Conservation (phyloP, 2,113 vertebrate genomes). For the Triplophysa dalaica region DNA sequence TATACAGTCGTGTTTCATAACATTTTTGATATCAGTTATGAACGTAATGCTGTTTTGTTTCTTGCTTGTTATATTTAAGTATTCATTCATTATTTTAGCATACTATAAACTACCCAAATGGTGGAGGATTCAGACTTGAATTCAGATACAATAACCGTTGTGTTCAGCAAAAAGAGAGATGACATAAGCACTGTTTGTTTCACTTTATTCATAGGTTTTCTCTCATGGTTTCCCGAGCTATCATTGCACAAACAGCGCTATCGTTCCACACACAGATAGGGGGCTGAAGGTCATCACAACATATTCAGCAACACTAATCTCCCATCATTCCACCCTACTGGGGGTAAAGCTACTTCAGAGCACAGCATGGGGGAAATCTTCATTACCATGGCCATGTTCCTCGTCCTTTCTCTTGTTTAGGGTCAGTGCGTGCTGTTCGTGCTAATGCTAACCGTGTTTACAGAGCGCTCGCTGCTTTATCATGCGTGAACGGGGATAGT, state of each 20-base stretch:
- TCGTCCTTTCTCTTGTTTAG: conserved; percentile 62
- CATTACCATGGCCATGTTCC: conserved; percentile 66
- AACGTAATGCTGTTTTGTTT: no score
- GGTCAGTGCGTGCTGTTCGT: conserved; percentile 42
- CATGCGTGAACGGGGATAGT: conserved; percentile 59
- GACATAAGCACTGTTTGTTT: conserved; percentile 27
- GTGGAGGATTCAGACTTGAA: no score
- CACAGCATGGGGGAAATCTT: conserved; percentile 52
- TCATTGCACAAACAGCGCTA: conserved; percentile 4
- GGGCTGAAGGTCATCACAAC: conserved; percentile 28
- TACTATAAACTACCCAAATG: no score
- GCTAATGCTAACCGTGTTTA: conserved; percentile 67
- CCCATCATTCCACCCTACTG: conserved; percentile 3
- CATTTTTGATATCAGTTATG: no score
- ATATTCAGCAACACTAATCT: conserved; percentile 40
- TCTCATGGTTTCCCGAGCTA: conserved; percentile 11
- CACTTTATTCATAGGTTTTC: conserved; percentile 21
- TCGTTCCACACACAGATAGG: conserved; percentile 24
- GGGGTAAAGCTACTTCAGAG: conserved; percentile 44
- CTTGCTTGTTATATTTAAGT: no score
- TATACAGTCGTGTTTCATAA: no score
- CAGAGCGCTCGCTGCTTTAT: conserved; percentile 63
- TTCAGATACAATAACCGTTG: no score
- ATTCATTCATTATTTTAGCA: no score
- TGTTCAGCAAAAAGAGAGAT: not conserved